Evolutionary conservation across 2,797 vertebrate species (phyloP).

Genomic region (Pogoniulus pusillus): DNA sequence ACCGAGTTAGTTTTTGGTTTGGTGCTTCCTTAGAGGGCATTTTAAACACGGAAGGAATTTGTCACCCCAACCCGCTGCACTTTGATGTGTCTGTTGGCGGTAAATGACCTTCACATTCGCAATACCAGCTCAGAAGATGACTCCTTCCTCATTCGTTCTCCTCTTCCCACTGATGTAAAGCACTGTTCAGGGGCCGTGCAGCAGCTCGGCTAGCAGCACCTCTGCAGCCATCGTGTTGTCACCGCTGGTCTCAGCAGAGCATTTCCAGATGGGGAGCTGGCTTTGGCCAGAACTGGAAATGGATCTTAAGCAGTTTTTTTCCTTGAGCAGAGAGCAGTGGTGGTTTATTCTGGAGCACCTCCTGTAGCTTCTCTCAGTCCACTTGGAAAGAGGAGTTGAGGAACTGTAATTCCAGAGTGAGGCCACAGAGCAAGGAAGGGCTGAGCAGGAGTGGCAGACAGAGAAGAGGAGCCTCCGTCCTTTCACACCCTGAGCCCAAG

Average conservation of each 20-base stretch:
- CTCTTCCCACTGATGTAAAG: not conserved
- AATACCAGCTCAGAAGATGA: rapidly evolving
- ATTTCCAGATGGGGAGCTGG: not conserved
- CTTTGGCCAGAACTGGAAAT: not conserved
- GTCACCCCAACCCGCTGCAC: not conserved
- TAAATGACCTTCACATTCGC: not conserved
- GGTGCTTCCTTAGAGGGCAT: not conserved
- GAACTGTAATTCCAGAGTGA: not conserved
- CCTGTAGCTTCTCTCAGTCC: not conserved
- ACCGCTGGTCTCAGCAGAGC: not conserved
- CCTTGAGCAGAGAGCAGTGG: not conserved
- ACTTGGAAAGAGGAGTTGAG: not conserved
- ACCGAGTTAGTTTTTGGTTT: not conserved
- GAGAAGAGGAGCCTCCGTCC: not conserved
- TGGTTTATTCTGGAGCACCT: not conserved
- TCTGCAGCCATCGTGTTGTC: not conserved
- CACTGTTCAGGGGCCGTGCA: rapidly evolving
- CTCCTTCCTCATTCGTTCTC: not conserved
- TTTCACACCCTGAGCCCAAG: rapidly evolving
- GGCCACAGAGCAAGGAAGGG: not conserved
- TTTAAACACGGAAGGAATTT: not conserved
- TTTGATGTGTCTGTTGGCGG: not conserved
- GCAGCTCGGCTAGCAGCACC: not conserved
- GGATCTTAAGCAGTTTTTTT: not conserved
- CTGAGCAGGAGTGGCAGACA: not conserved